Conservation (phyloP, 2,113 vertebrate genomes). For the Elaphurus davidianus region DNA sequence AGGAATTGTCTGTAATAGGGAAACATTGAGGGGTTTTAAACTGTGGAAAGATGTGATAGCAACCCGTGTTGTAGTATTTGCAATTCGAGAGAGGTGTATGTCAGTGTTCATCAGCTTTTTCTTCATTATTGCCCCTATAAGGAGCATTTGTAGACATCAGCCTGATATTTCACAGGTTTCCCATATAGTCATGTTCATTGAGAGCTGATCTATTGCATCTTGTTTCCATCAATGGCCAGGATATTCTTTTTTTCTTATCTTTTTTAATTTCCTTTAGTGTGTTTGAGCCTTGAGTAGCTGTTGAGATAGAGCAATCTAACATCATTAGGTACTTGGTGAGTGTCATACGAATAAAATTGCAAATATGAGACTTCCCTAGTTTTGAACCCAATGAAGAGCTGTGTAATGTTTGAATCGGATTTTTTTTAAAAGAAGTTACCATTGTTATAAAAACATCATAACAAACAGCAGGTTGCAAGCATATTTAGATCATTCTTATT, state of each 20-base stretch:
- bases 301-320: slow-evolving; percentile 33
- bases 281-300: neutral
- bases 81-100: too few relatives aligned
- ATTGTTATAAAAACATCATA: slow-evolving; percentile 29
- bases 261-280: slow-evolving; percentile 39
- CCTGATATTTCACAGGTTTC: neutral
- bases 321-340: neutral
- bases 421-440: neutral
- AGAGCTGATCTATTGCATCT: neutral
- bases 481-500: slow-evolving; percentile 56
- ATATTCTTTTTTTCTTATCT: slow-evolving; percentile 45
- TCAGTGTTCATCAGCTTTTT: neutral
- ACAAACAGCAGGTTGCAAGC: slow-evolving; percentile 26
- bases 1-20: neutral
- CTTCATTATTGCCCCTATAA: neutral
- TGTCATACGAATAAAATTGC: neutral
- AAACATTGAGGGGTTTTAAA: neutral
- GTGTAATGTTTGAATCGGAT: neutral
- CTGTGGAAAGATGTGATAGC: neutral
- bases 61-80: neutral
- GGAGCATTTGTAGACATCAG: neutral
- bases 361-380: slow-evolving; percentile 28
- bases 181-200: neutral
- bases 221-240: neutral
- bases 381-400: slow-evolving; percentile 17